Conservation (phyloP, 2,113 vertebrate species). For the Petromus typicus region DNA sequence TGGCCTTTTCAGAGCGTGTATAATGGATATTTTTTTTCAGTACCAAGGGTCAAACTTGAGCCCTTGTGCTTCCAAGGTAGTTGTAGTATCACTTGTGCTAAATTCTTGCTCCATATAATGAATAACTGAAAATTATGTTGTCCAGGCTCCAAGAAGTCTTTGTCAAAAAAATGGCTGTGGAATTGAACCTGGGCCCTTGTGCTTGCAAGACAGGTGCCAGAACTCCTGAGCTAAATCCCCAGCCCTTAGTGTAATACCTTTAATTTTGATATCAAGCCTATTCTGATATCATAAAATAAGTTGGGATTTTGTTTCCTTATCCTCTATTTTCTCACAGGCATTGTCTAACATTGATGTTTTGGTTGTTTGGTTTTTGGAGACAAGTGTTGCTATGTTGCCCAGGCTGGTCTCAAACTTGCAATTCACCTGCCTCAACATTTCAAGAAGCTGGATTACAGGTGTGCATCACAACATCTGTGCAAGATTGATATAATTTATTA, state of each 20-base stretch:
- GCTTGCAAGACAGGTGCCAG: no score
- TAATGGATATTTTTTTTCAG: background rate
- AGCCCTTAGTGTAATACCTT: constrained; percentile 39
- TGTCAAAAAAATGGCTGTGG: constrained; percentile 33
- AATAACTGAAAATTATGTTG: constrained; percentile 38
- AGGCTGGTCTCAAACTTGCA: background rate
- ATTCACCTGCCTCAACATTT: background rate
- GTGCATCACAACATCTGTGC: background rate
- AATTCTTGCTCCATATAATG: no score
- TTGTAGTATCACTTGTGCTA: no score
- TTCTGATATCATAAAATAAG: constrained; percentile 29
- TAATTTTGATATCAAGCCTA: constrained; percentile 47
- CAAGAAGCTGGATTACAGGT: background rate
- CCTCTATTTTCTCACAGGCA: constrained; percentile 24
- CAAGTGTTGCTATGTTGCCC: background rate
- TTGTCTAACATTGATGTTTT: background rate
- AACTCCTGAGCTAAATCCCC: no score
- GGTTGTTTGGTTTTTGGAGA: background rate
- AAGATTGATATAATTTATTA: constrained; percentile 20
- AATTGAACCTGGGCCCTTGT: no score
- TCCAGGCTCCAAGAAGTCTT: background rate
- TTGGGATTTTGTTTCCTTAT: background rate
- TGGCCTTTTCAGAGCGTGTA: background rate
- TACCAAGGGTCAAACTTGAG: no score
- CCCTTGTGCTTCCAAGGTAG: no score